These are phyloP conservation scores for Limnephilus marmoratus DNA, from an alignment of 2,888 invertebrate species.

Conservation along the genomic window DNA sequence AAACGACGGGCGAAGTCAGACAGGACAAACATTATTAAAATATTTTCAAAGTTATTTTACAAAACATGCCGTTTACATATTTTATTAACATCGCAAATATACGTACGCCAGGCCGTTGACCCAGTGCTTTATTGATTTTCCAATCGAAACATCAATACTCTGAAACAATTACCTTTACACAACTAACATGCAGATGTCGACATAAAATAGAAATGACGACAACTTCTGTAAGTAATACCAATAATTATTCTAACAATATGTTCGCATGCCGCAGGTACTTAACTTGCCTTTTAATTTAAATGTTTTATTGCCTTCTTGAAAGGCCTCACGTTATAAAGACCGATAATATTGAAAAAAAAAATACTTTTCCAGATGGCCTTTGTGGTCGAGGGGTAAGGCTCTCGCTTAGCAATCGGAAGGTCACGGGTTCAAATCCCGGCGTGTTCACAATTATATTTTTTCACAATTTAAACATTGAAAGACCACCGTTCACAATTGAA, in stretches of 20 bases:
- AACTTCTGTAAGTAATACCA: neutral
- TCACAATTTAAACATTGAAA: too few relatives aligned
- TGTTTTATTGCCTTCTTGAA: neutral
- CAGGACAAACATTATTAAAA: neutral
- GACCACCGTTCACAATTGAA: too few relatives aligned
- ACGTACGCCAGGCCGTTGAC: constrained; percentile 12
- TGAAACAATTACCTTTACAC: constrained; percentile 15
- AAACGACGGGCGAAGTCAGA: neutral
- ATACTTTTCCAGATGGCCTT: too few relatives aligned
- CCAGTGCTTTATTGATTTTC: constrained; percentile 24
- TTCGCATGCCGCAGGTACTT: neutral
- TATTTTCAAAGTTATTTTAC: neutral
- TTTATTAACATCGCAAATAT: neutral
- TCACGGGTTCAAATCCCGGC: too few relatives aligned
- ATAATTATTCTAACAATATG: neutral
- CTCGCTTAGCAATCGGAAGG: too few relatives aligned
- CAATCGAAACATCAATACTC: constrained; percentile 42
- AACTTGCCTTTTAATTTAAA: neutral
- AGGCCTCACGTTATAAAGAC: neutral
- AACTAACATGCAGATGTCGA: neutral
- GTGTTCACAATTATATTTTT: too few relatives aligned
- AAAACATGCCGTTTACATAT: neutral
- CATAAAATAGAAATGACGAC: neutral
- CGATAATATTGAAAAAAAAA: neutral
- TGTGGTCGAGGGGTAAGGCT: too few relatives aligned